A percentile compares a stretch with the other conserved stretches of the same genome.
These are phyloP conservation scores for Saccopteryx bilineata DNA, from an alignment of 2,113 vertebrate genomes.

Conservation along the genomic window DNA sequence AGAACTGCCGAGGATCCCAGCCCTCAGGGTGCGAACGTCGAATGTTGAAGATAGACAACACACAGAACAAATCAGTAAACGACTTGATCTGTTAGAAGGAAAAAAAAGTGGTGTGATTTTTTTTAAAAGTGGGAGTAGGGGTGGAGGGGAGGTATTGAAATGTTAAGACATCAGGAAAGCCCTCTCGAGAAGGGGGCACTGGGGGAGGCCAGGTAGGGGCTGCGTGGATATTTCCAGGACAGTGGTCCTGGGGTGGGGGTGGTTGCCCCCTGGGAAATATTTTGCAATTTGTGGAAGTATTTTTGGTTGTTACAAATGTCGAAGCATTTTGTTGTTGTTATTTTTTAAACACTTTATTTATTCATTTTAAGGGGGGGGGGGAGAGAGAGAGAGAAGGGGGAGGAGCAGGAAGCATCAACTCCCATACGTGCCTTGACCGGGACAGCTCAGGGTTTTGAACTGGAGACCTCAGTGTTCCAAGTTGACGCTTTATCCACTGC, in stretches of 20 bases:
- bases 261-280: background rate
- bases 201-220: background rate
- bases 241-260: background rate
- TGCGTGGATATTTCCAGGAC: accelerated
- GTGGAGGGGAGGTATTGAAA: background rate
- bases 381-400: too few relatives aligned
- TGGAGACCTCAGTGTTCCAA: too few relatives aligned
- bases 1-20: background rate
- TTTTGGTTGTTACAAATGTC: background rate
- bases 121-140: background rate
- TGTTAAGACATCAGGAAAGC: background rate
- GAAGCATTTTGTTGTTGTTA: too few relatives aligned
- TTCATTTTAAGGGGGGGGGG: too few relatives aligned
- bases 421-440: too few relatives aligned
- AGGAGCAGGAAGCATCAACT: too few relatives aligned
- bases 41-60: background rate
- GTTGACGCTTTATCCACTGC: too few relatives aligned
- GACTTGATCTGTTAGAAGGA: background rate
- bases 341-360: too few relatives aligned
- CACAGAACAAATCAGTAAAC: background rate
- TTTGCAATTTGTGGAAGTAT: background rate
- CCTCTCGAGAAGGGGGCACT: background rate
- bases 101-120: background rate
- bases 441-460: too few relatives aligned
- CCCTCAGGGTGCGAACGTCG: accelerated